phyloP scores from a whole-genome alignment of 2,113 vertebrate genomes.

The Heterocephalus glaber region DNA sequence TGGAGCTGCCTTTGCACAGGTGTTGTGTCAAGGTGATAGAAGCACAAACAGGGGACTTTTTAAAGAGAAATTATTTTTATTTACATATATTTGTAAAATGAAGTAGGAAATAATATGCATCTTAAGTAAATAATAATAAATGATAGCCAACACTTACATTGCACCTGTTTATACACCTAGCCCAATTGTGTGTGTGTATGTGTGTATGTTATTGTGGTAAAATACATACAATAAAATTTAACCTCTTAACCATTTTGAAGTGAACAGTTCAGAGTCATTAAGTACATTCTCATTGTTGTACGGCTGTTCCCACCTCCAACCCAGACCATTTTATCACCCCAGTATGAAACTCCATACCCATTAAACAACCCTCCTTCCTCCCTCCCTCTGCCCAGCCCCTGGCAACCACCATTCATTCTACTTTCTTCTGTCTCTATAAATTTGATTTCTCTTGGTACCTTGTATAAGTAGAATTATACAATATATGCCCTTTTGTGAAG shows the following conservation, averaged over 20 bases:
- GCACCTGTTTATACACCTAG: neutral
- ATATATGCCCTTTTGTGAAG: neutral
- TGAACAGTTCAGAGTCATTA: neutral
- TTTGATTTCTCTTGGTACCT: neutral
- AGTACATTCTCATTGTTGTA: neutral
- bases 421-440: neutral
- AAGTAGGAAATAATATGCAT: neutral
- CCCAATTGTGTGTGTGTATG: neutral
- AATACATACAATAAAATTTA: neutral
- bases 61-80: neutral
- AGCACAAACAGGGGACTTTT: neutral
- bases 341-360: neutral
- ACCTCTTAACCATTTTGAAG: neutral
- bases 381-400: neutral
- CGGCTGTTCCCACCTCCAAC: neutral
- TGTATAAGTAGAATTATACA: neutral
- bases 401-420: neutral
- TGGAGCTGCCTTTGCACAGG: neutral
- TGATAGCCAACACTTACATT: neutral
- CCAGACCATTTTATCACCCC: neutral
- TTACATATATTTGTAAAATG: neutral
- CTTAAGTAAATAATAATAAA: neutral
- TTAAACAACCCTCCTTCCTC: neutral
- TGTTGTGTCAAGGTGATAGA: neutral
- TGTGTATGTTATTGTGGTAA: neutral